Evolutionary conservation across 2,113 vertebrate species (phyloP).

Genomic region (Varanus komodoensis): DNA sequence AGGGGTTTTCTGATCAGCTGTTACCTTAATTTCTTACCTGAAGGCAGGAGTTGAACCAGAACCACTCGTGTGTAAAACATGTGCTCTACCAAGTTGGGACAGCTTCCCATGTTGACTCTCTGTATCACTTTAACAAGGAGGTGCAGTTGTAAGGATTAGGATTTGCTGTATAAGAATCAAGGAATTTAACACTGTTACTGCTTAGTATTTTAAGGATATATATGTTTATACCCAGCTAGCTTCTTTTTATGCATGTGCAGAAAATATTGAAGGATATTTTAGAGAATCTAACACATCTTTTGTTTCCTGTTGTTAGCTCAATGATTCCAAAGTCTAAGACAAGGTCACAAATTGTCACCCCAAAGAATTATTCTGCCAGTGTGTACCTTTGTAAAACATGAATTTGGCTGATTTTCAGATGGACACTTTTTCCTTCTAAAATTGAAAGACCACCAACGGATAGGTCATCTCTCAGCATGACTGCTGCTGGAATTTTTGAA

Average conservation of each 20-base stretch:
- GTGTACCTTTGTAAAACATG: not conserved
- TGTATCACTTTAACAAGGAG: not conserved
- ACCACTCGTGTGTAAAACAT: not conserved
- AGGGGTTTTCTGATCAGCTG: not conserved
- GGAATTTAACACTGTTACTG: not conserved
- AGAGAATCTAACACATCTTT: not conserved
- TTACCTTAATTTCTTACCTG: not conserved
- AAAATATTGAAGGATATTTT: not conserved
- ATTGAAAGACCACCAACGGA: conserved; percentile 47
- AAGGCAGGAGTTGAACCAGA: not conserved
- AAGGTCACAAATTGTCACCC: not conserved
- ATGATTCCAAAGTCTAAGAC: not conserved
- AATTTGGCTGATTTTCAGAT: conserved; percentile 26
- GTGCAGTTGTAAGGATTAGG: not conserved
- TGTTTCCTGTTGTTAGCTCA: not conserved
- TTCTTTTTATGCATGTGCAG: not conserved
- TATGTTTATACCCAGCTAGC: not conserved
- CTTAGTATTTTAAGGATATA: not conserved
- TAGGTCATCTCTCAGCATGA: conserved; percentile 49
- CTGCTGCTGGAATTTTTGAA: conserved; percentile 58
- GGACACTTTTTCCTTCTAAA: conserved; percentile 16
- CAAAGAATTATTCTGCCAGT: not conserved
- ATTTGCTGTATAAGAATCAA: not conserved
- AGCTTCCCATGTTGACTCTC: not conserved
- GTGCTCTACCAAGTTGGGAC: not conserved